Evolutionary conservation across 2,888 invertebrate species (phyloP), one percentile per base, ranked within the genome.

Genomic region (Eristalinus aeneus): DNA sequence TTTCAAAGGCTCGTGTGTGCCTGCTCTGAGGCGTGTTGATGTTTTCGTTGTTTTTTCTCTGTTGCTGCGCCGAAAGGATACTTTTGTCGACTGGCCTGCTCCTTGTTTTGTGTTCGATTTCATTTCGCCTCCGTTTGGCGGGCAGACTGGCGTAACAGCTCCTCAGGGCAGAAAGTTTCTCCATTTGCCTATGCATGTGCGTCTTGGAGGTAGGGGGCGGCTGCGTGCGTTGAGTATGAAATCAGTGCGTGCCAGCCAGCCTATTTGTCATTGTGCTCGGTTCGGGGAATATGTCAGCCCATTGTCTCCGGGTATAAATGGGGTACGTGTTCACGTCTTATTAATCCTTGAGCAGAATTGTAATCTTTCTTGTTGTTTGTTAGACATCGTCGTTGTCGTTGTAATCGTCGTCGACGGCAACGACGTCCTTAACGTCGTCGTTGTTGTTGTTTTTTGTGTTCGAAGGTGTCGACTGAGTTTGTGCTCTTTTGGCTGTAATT

Each of bases 221-320:
- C 31, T 64, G 11, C 71, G 78, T 72, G 76, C 36, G 61, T 27
- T 54, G 76, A n/a, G 71, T 84, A 75, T 75, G 79, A 84, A 84
- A 79, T 84, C 84, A 84, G 65, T 84, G 69, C 67, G 71, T 84
- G 79, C 65, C 67, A 67, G 73, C 53, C 67, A 79, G 46, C 75
- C 71, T 84, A 84, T 84, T 84, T 79, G 84, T 84, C 84, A 84
- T 79, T 71, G 60, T 39, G 60, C 74, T 79, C 78, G 75, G 71
- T 36, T 71, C 71, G 39, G 60, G 27, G 71, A 75, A 79, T 75
- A 84, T 77, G 71, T 65, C 64, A 71, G 54, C 46, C 84, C 67
- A 67, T 67, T 58, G 75, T 72, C 79, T 75, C 34, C 56, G 23
- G 61, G 39, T 63, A 67, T 72, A 79, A 75, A 84, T 79, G 75